Base-by-base conservation (phyloP, 2,888 invertebrate species). In the Habroteleia sp. region DNA sequence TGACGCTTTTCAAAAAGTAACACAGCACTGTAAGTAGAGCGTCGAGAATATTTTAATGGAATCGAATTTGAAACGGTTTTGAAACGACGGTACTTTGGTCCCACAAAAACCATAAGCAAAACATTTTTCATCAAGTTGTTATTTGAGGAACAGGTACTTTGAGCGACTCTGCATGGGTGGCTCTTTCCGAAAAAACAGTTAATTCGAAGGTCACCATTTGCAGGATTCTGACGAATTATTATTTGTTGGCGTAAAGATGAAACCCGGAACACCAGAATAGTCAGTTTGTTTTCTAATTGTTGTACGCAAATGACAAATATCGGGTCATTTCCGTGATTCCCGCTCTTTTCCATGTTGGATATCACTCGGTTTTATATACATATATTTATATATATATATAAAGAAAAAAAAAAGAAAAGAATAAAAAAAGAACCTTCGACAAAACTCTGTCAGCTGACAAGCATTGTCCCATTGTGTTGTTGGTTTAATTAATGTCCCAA, bases 301-400 rank as follows among this genome's bases (percentile, higher is more conserved):
- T 20, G 42, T 48, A 63, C 63, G 72, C 48, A 72, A 63, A 48
- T 56, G 63, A 72, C 48, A 63, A 72, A 72, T 63, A 54, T 27
- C 29, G 46, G 37, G n/a, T n/a, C 48, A 50, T 44, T 63, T 72
- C 72, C 72, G 56, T 42, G 63, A 31, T 72, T 35, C 11, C 39
- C 10, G 33, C 10, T 33, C 27, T 23, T 23, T 31, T 25, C 25
- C 20, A 54, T 23, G 41, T 29, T n/a, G 8, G 10, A 33, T 29
- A 44, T 35, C 37, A 16, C 33, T 42, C 20, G 27, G 35, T 13
- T n/a, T n/a, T n/a, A n/a, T n/a, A n/a, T n/a, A n/a, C n/a, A n/a
- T n/a, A n/a, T n/a, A n/a, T n/a, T n/a, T n/a, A n/a, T n/a, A n/a
- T n/a, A n/a, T n/a, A n/a, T n/a, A n/a, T n/a, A n/a, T n/a, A n/a